Conservation (phyloP, 2,797 vertebrate species). For the Nannoperca australis region DNA sequence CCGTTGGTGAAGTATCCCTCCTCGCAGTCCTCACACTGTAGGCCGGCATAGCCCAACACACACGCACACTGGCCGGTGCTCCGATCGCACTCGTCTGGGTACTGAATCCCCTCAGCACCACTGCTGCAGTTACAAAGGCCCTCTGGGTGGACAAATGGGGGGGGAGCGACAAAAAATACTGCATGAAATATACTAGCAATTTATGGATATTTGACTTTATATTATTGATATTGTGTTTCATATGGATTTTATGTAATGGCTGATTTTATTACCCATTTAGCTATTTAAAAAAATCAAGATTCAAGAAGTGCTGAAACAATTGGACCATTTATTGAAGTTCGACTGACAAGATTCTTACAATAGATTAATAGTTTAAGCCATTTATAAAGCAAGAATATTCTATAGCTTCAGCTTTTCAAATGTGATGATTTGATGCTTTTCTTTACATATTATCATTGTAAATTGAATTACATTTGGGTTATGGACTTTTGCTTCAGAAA, state of each 20-base stretch:
- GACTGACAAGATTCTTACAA: neutral
- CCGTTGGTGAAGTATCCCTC: slow-evolving; percentile 86
- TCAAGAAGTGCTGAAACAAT: neutral
- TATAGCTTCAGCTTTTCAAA: neutral
- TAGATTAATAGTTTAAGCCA: neutral
- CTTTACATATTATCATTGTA: neutral
- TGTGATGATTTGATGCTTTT: neutral
- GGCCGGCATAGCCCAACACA: slow-evolving; percentile 79
- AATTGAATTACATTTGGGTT: neutral
- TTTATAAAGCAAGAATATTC: neutral
- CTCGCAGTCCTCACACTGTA: slow-evolving; percentile 86
- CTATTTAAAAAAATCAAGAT: too few relatives aligned
- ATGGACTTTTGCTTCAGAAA: neutral
- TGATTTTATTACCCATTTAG: neutral
- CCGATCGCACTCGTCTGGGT: slow-evolving; percentile 79
- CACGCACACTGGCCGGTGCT: slow-evolving; percentile 84
- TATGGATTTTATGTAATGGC: neutral
- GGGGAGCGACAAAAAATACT: slow-evolving; percentile 3
- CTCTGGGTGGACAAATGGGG: slow-evolving; percentile 62
- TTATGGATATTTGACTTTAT: neutral
- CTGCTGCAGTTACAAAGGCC: slow-evolving; percentile 86
- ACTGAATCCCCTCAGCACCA: slow-evolving; percentile 79
- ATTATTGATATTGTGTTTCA: neutral
- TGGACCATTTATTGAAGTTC: neutral
- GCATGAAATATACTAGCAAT: neutral